Evolutionary conservation across 2,113 vertebrate genomes (phyloP), one percentile per base, ranked within the genome.

Genomic region (Nerophis lumbriciformis): DNA sequence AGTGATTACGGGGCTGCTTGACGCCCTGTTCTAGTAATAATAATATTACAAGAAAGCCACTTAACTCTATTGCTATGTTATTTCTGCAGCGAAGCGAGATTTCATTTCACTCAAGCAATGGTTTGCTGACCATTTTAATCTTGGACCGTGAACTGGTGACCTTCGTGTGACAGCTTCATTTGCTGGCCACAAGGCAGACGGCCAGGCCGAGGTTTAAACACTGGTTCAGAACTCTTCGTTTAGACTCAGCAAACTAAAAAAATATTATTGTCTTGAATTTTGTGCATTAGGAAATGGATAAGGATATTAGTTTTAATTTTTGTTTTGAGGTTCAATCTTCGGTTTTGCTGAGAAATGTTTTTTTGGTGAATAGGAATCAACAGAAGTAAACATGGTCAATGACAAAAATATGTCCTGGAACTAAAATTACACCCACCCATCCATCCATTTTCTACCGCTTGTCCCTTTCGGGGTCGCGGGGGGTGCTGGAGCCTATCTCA

Each of bases 71-170:
- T 55, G 62, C 57, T 52, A 39, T 16, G 16, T 44, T 10, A 61
- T 78, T 75, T 77, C 49, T 65, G 39, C 61, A 60, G 59, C 38
- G 53, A 39, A 45, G 21, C 11, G 53, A n/a, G 14, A 15, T 50
- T 71, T 76, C n/a, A 63, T 68, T 70, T 63, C 61, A 21, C 15
- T 71, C 56, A 54, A 61, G 66, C 51, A 61, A 61, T 57, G 19
- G 38, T 52, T 45, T 53, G 36, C 44, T 64, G 72, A 74, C 50
- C 45, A 66, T 75, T 74, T 60, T 45, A 58, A 1, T 61, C 52
- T 69, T 57, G 47, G 16, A 42, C 48, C 57, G 8, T 47, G 21
- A 63, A 48, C 54, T 50, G 37, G 51, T 59, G 69, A 73, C 64
- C 69, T 57, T 61, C 62, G 65, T 55, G 63, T 62, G 63, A 69